Conservation (phyloP, 37 sponge, comb jelly and placozoan genomes). For the Eunapius fragilis region DNA sequence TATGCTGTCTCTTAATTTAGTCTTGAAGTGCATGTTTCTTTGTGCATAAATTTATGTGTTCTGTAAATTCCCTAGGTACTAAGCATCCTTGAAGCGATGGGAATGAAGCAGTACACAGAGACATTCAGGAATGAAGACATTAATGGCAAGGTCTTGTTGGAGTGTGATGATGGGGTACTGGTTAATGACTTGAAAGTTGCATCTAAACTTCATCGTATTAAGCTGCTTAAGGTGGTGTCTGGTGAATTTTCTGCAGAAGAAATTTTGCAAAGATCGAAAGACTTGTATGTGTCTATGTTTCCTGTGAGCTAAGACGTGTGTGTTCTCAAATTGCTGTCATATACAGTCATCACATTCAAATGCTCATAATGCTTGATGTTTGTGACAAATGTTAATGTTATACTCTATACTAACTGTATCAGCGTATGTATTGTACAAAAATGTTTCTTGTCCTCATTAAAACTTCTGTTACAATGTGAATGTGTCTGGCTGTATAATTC, state of each 20-base stretch:
- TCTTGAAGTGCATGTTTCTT: background rate
- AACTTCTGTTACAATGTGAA: too few species aligned
- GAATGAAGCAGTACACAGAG: constrained; percentile 24
- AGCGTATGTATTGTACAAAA: background rate
- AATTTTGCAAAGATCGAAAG: background rate
- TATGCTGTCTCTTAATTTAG: background rate
- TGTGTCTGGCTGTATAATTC: too few species aligned
- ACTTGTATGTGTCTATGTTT: background rate
- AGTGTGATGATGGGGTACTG: constrained; percentile 20
- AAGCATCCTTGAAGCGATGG: constrained; percentile 29
- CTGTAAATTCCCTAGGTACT: background rate
- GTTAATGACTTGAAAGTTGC: constrained; percentile 1
- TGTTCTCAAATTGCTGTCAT: background rate
- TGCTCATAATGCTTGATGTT: background rate
- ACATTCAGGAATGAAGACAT: constrained; percentile 28
- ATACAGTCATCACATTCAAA: background rate
- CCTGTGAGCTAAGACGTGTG: background rate
- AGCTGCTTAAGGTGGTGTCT: constrained; percentile 7
- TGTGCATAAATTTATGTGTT: background rate
- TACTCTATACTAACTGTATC: background rate
- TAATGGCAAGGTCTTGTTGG: constrained; percentile 29
- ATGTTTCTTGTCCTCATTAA: too few species aligned
- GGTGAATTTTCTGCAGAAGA: background rate
- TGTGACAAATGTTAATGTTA: background rate
- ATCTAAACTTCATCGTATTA: constrained; percentile 12